Evolutionary conservation across 1,140 invertebrate species (phyloP), one percentile per base, ranked within the genome.

Genomic region (Stenopsyche tienmushanensis): DNA sequence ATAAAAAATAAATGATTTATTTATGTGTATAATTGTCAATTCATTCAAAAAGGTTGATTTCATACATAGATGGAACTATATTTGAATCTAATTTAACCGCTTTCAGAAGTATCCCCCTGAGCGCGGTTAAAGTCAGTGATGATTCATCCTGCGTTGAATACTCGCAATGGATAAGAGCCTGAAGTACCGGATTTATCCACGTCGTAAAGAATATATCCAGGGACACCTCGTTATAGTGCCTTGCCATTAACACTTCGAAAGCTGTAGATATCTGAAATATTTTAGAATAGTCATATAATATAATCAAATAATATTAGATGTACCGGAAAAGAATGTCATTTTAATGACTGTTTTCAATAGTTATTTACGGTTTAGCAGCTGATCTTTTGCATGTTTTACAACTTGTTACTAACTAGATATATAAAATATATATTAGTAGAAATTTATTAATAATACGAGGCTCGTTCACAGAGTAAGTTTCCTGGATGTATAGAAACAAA

Each of bases 101-200:
- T 8, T 70, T 69, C 0, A 71, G 66, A 34, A 80, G 66, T n/a
- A 80, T 58, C 2, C 70, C 72, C 47, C 77, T 73, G 2, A 78
- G 57, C 2, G 75, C 68, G 10, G 66, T 69, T 9, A 78, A 67
- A 18, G 71, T 70, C 0, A 69, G 26, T 13, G 73, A 71, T 23
- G 75, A 69, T 18, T 68, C 47, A 10, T 44, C 39, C 7, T 59
- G 49, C 8, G 57, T 57, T 13, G 45, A 45, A n/a, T 41, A 57
- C 25, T 64, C 42, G 26, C 24, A 62, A 0, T 25, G 20, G 10
- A 65, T 55, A 1, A 73, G 72, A 24, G 72, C 69, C n/a, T 23
- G 24, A 41, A 79, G 52, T 24, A 75, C 70, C 0, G 73, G 73
- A 29, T 34, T n/a, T 5, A 78, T 64, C 77, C 76, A 79, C 10